These are phyloP conservation scores for Acanthosoma haemorrhoidale DNA, from an alignment of 2,888 invertebrate species.

Conservation along the genomic window DNA sequence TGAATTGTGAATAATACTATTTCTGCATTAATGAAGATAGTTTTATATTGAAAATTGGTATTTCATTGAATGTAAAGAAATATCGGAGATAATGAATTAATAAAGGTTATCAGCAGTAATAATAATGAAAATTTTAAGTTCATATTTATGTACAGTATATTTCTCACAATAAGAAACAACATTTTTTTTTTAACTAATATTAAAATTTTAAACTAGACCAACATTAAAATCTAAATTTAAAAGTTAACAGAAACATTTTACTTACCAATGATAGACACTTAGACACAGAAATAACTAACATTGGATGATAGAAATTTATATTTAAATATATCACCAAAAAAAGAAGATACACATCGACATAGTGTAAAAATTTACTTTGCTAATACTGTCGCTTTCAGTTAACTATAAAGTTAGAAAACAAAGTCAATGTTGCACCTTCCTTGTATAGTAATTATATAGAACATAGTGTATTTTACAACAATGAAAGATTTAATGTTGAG, in stretches of 20 bases:
- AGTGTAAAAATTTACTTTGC: background rate
- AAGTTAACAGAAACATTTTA: background rate
- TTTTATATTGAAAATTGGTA: no score
- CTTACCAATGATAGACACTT: background rate
- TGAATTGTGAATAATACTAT: no score
- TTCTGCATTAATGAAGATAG: no score
- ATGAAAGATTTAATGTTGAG: background rate
- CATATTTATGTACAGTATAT: slow-evolving; percentile 5
- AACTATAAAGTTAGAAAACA: background rate
- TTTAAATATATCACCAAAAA: background rate
- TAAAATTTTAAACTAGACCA: slow-evolving; percentile 5
- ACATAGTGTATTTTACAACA: no score
- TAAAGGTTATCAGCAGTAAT: background rate
- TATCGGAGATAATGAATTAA: no score
- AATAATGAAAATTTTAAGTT: background rate
- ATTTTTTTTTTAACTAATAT: background rate
- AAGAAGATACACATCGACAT: background rate
- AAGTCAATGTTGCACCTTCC: background rate
- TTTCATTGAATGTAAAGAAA: no score
- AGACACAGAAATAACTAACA: slow-evolving; percentile 2
- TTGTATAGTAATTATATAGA: background rate
- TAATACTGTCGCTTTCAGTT: background rate
- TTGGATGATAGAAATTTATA: background rate
- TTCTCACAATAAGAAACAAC: slow-evolving; percentile 8
- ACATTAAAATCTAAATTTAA: slow-evolving; percentile 7